These are phyloP conservation scores for Limnodromus scolopaceus DNA, from an alignment of 2,797 vertebrate genomes.

Conservation along the genomic window DNA sequence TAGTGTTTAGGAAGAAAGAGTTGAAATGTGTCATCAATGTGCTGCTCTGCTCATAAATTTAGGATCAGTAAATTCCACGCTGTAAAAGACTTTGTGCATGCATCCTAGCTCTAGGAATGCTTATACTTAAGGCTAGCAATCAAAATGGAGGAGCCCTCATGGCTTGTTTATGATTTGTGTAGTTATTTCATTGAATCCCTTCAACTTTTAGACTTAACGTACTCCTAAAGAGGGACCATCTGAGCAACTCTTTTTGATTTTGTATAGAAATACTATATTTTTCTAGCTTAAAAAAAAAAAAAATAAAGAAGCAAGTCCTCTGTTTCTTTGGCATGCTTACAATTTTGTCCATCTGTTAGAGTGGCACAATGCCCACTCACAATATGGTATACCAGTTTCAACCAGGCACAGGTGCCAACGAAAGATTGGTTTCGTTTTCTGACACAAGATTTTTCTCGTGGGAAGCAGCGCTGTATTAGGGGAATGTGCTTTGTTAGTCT, in stretches of 20 bases:
- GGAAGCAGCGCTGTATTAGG: conserved; percentile 2
- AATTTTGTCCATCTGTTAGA: conserved; percentile 71
- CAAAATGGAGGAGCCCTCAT: neutral
- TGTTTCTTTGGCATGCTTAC: conserved; percentile 61
- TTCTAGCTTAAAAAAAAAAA: conserved; percentile 15
- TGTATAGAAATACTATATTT: conserved; percentile 19
- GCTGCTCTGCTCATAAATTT: neutral
- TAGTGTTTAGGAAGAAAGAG: neutral
- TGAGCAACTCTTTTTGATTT: conserved; percentile 20
- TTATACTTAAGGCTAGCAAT: neutral
- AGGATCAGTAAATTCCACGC: neutral
- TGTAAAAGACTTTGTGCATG: neutral
- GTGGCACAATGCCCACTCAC: conserved; percentile 74
- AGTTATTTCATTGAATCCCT: neutral
- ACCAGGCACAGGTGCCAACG: conserved; percentile 62
- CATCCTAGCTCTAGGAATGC: neutral
- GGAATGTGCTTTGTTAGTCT: conserved; percentile 68
- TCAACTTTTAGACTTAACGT: neutral
- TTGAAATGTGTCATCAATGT: neutral
- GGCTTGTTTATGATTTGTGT: neutral
- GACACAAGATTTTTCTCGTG: conserved; percentile 63
- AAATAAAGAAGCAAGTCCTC: conserved; percentile 14
- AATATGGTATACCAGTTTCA: conserved; percentile 70
- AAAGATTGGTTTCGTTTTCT: conserved; percentile 60
- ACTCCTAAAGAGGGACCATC: neutral